Evolutionary conservation across 2,888 invertebrate genomes (phyloP).

Genomic region (Neocrepidodera transversa): DNA sequence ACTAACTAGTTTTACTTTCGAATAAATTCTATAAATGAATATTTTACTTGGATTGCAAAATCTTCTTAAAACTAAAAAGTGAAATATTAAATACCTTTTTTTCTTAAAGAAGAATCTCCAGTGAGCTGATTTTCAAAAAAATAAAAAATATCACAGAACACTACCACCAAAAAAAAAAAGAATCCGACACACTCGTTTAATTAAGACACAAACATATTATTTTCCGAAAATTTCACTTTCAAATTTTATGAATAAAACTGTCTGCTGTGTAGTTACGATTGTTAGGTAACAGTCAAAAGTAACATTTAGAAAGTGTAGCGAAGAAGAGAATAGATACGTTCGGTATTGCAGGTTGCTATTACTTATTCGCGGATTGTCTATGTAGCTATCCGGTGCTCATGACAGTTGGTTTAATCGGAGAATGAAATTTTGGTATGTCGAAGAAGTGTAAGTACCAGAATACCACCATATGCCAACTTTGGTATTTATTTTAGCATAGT

Average conservation of each 20-base stretch:
- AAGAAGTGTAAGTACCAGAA: constrained; percentile 21
- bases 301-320: constrained; percentile 37
- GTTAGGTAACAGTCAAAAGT: constrained; percentile 37
- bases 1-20: constrained; percentile 41
- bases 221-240: constrained; percentile 22
- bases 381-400: constrained; percentile 32
- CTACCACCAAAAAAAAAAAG: constrained; percentile 30
- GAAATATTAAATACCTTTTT: constrained; percentile 27
- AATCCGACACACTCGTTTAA: constrained; percentile 25
- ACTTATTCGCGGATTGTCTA: constrained; percentile 17
- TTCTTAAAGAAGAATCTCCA: constrained; percentile 25
- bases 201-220: constrained; percentile 27
- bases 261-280: constrained; percentile 8
- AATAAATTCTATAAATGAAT: constrained; percentile 33
- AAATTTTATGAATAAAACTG: constrained; percentile 7
- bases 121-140: constrained; percentile 17
- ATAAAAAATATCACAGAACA: constrained; percentile 37
- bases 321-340: constrained; percentile 23
- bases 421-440: constrained; percentile 31
- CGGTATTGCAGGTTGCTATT: not conserved
- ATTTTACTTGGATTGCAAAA: constrained; percentile 20
- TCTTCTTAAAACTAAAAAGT: constrained; percentile 8
- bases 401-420: constrained; percentile 30
- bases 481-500: constrained; percentile 42
- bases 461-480: constrained; percentile 41